These are phyloP conservation scores for Drosophila erecta DNA, from an alignment of 1,140 invertebrate genomes.

Conservation along the genomic window DNA sequence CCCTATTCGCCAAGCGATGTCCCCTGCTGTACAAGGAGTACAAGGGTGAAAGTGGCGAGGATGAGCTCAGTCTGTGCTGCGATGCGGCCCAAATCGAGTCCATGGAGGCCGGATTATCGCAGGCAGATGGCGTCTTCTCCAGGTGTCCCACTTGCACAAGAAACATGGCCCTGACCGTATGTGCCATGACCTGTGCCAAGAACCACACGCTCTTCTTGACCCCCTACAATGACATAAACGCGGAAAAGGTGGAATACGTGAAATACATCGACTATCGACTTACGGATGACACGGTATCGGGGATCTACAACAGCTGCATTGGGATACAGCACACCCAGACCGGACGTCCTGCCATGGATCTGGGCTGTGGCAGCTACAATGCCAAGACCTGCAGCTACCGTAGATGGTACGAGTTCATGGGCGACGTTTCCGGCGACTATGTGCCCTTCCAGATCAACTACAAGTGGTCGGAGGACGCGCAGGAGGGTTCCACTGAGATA, in stretches of 20 bases:
- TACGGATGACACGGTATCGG: constrained; percentile 86
- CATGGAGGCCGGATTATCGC: constrained; percentile 84
- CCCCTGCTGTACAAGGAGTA: constrained; percentile 84
- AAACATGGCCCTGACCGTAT: constrained; percentile 87
- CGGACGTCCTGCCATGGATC: constrained; percentile 88
- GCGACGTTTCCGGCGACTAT: constrained; percentile 86
- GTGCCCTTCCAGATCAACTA: constrained; percentile 90
- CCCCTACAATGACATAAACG: constrained; percentile 58
- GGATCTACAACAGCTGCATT: constrained; percentile 89
- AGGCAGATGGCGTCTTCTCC: constrained; percentile 86
- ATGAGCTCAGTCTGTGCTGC: constrained; percentile 85
- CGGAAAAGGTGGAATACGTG: constrained; percentile 78
- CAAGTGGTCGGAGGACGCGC: constrained; percentile 74
- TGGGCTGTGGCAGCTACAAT: constrained; percentile 89
- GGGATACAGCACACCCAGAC: constrained; percentile 87
- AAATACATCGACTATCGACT: constrained; percentile 86
- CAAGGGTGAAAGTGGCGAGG: constrained; percentile 54
- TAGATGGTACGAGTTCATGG: constrained; percentile 88
- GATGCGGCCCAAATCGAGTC: constrained; percentile 84
- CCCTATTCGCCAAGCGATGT: constrained; percentile 85
- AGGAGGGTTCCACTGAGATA: constrained; percentile 12
- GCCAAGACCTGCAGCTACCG: constrained; percentile 86
- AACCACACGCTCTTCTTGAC: constrained; percentile 86
- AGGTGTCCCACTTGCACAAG: constrained; percentile 87
- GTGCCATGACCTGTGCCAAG: constrained; percentile 87